Evolutionary conservation across 2,797 vertebrate species (phyloP).

Genomic region (Alosa sapidissima): DNA sequence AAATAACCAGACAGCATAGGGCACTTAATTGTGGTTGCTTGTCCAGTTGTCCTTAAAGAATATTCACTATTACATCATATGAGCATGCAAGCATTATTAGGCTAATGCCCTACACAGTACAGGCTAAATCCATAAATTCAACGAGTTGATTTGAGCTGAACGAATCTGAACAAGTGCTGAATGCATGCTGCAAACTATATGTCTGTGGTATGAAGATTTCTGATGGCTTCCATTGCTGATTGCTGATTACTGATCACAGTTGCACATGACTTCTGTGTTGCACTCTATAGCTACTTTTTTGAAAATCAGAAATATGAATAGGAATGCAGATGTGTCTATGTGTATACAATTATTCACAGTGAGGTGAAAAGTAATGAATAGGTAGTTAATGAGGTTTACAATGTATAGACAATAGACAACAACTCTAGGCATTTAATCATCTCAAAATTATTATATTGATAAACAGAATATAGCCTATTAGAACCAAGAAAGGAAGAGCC

Average conservation of each 20-base stretch:
- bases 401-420: no score
- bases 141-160: background rate
- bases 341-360: background rate
- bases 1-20: no score
- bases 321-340: background rate
- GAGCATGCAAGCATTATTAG: background rate
- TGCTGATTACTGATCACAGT: background rate
- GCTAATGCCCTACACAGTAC: background rate
- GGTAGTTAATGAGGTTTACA: no score
- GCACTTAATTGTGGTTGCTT: no score
- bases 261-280: background rate
- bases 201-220: background rate
- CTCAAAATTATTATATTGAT: background rate
- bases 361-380: no score
- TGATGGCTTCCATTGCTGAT: background rate
- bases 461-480: background rate
- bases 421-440: background rate
- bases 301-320: background rate
- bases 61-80: background rate
- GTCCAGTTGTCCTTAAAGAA: no score
- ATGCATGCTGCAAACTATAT: background rate
- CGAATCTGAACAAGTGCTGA: background rate
- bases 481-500: background rate
- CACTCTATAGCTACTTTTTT: background rate
- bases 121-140: background rate